Evolutionary conservation across 92 coral and sea anemone genomes (phyloP).

Genomic region (Porites rus): DNA sequence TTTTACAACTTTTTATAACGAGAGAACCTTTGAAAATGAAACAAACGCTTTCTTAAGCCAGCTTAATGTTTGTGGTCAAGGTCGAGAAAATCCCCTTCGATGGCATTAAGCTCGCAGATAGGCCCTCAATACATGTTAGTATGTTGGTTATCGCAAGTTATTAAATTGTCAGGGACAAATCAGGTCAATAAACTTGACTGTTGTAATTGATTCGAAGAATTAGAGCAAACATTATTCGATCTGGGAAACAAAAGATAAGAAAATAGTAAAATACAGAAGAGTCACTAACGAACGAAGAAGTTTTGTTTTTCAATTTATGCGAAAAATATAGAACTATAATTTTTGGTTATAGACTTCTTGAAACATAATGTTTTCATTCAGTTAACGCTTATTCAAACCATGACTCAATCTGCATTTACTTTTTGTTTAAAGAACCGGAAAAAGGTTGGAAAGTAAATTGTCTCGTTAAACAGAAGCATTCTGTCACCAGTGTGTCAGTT

Average conservation of each 20-base stretch:
- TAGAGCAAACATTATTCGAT: slow-evolving; percentile 18
- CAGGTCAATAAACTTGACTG: not conserved
- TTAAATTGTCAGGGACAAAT: slow-evolving; percentile 12
- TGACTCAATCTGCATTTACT: not conserved
- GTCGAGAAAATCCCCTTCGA: not conserved
- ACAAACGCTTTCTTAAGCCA: not conserved
- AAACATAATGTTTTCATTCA: not conserved
- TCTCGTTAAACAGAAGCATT: slow-evolving; percentile 8
- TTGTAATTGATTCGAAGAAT: slow-evolving; percentile 32
- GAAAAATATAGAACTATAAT: not conserved
- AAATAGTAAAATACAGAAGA: not conserved
- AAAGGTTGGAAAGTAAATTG: not conserved
- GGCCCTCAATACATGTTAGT: not conserved
- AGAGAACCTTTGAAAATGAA: not conserved
- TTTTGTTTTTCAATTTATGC: not conserved
- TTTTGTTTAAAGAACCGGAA: not conserved
- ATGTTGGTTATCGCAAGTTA: slow-evolving; percentile 3
- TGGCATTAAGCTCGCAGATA: not conserved
- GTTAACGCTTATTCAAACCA: not conserved
- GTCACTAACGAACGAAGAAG: not conserved
- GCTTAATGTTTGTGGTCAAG: not conserved
- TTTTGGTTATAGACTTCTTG: not conserved
- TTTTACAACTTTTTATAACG: not conserved
- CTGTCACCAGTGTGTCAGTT: not conserved
- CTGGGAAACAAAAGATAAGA: not conserved